Conservation (phyloP, 2,888 invertebrate species). For the Leptarthrus brevirostris region DNA sequence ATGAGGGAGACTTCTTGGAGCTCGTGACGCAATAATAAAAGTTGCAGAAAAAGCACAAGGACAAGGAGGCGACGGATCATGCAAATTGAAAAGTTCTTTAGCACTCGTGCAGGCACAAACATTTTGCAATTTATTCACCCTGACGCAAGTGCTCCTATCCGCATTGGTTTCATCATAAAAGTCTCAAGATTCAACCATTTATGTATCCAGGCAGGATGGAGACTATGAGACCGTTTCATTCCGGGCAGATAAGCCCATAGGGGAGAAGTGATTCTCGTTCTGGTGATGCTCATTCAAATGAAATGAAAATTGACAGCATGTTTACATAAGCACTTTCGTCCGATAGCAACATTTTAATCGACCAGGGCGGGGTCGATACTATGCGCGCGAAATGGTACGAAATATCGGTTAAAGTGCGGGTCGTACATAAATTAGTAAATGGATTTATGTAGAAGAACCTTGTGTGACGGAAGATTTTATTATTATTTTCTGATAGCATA, state of each 20-base stretch:
- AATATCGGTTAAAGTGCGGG: conserved; percentile 4
- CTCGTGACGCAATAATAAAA: background rate
- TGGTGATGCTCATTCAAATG: conserved; percentile 19
- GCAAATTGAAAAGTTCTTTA: conserved; percentile 23
- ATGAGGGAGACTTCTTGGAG: background rate
- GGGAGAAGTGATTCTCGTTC: background rate
- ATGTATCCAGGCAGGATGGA: background rate
- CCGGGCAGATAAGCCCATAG: conserved; percentile 6
- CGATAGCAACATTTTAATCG: background rate
- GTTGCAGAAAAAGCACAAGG: background rate
- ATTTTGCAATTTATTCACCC: conserved; percentile 7
- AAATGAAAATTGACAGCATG: conserved; percentile 34
- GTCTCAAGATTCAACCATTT: background rate
- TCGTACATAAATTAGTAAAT: conserved; percentile 8
- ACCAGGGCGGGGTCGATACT: conserved; percentile 1
- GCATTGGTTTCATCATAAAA: conserved; percentile 21
- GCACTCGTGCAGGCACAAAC: background rate
- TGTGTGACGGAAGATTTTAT: too few relatives aligned
- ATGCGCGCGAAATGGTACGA: background rate
- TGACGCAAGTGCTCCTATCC: conserved; percentile 9
- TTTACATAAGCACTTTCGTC: conserved; percentile 14
- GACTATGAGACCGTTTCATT: background rate
- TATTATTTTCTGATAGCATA: too few relatives aligned
- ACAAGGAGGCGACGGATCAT: background rate
- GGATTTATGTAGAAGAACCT: too few relatives aligned